These are phyloP conservation scores for Calameuta filiformis DNA, from an alignment of 2,888 invertebrate species.

Conservation along the genomic window DNA sequence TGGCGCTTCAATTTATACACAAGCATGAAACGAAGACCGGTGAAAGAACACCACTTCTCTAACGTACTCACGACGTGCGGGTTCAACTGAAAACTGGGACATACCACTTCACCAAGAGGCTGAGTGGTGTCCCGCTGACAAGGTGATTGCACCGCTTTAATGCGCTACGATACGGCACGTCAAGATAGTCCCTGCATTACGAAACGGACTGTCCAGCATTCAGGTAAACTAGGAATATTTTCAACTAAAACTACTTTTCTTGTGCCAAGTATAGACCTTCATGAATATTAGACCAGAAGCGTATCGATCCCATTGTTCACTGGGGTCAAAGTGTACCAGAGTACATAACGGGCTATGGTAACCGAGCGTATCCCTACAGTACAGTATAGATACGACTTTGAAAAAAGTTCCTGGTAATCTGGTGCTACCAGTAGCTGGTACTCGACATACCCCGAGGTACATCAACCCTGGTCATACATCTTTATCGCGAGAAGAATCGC, in stretches of 20 bases:
- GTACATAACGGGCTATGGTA: background rate
- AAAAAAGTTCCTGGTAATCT: background rate
- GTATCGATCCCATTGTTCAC: background rate
- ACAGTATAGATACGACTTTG: background rate
- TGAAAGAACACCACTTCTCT: background rate
- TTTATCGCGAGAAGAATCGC: background rate
- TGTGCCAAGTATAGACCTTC: background rate
- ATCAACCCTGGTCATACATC: background rate
- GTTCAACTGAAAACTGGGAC: slow-evolving; percentile 5
- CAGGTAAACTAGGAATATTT: background rate
- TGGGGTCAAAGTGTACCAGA: background rate
- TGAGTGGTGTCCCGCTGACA: slow-evolving; percentile 6
- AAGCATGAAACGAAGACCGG: background rate
- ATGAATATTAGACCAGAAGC: background rate
- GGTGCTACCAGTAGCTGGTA: background rate
- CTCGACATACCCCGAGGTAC: background rate
- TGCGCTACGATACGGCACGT: background rate
- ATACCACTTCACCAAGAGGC: background rate
- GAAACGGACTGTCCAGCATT: background rate
- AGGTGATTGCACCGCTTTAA: slow-evolving; percentile 8
- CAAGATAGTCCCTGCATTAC: background rate
- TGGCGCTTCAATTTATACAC: background rate
- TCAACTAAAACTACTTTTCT: background rate
- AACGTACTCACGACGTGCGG: background rate
- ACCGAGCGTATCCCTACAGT: background rate